Base-by-base conservation (phyloP, 1,140 invertebrate genomes). In the Spodoptera litura region DNA sequence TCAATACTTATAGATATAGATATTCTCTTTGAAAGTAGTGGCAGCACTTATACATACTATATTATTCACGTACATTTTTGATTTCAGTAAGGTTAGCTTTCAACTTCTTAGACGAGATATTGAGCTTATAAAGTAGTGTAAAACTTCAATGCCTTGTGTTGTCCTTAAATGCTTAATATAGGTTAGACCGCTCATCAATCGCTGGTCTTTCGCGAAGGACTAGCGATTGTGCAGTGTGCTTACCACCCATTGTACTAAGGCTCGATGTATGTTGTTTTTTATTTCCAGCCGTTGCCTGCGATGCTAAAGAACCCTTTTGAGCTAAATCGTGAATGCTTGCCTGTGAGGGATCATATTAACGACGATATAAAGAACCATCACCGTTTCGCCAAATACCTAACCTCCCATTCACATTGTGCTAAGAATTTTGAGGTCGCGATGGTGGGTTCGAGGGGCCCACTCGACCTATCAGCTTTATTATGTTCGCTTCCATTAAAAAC, bases 231-330 rank as follows among this genome's bases (percentile, higher is more conserved):
- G 81, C 80, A 82, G 78, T 84, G 87, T 89, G 89, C 92, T 90
- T 88, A 83, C 62, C 86, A 87, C 88, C 89, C 87, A 89, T 87
- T 90, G 90, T 93, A 93, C 88, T 92, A 93, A 93, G 93, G 92
- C 92, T 92, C 92, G 93, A 93, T 94, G 90, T 94, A 93, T 94
- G 93, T 94, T 94, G 91, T 94, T 95, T 95, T 92, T 94, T 95
- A 92, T 94, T 95, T 95, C 92, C 94, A 95, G 94, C 93, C 88
- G 90, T 93, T 92, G 94, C 93, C 94, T 94, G 93, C 92, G 92
- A 94, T 92, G 93, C 93, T 95, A 94, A 93, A 91, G 88, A 93
- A 89, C 93, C 93, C 92, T 93, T 94, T 94, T 94, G 93, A 94
- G 93, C 92, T 94, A 94, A 93, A 93, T 92, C 91, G 94, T 95